phyloP scores from a whole-genome alignment of 1,140 invertebrate species.

The Heliconius nattereri region DNA sequence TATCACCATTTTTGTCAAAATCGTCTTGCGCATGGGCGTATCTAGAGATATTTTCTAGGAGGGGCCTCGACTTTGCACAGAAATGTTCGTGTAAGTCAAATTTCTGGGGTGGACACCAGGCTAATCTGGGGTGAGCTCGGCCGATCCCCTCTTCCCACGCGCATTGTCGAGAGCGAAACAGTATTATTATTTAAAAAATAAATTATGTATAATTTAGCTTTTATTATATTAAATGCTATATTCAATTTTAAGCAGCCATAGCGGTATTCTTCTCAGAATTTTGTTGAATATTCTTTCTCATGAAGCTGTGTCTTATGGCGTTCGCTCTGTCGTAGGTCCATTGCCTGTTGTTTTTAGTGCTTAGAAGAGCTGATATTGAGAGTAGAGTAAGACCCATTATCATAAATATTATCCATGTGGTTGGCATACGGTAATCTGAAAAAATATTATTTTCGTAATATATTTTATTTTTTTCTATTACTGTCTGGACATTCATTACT shows the following conservation, averaged over 20 bases:
- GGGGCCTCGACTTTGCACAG: too few species aligned
- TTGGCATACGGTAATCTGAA: conserved; percentile 45
- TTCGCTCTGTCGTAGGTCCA: conserved; percentile 47
- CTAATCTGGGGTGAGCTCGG: too few species aligned
- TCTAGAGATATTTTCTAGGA: too few species aligned
- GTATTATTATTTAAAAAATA: background rate
- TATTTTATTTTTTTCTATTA: background rate
- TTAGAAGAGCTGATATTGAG: conserved; percentile 33
- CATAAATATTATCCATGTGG: conserved; percentile 43
- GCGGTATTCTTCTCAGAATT: conserved; percentile 43
- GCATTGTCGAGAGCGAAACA: background rate
- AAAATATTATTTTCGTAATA: conserved; percentile 11
- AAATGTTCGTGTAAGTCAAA: too few species aligned
- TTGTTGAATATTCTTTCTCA: conserved; percentile 37
- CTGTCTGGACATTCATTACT: too few species aligned
- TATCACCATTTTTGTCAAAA: too few species aligned
- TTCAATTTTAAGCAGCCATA: conserved; percentile 41
- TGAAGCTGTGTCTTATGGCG: conserved; percentile 47
- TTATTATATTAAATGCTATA: background rate
- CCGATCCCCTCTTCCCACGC: too few species aligned
- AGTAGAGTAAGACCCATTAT: conserved; percentile 41
- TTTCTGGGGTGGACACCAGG: too few species aligned
- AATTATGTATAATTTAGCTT: background rate
- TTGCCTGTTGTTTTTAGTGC: conserved; percentile 52
- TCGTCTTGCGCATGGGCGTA: too few species aligned